phyloP scores from a whole-genome alignment of 1,140 invertebrate genomes.

The Drosophila asahinai region DNA sequence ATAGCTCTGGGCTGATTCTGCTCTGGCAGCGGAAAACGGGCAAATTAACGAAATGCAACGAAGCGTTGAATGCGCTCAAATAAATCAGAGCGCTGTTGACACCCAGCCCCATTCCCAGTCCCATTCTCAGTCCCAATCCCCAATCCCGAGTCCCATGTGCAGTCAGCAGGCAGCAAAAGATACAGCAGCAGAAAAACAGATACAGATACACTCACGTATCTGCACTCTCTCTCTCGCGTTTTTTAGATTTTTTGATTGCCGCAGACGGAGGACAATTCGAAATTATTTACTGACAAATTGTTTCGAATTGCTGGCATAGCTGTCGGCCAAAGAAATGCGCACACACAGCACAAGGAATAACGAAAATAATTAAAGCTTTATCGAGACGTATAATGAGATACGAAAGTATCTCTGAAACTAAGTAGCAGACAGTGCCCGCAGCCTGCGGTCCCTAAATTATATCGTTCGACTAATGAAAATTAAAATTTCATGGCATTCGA shows the following conservation, averaged over 20 bases:
- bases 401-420: slow-evolving; percentile 37
- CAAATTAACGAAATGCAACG: slow-evolving; percentile 84
- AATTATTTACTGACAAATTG: slow-evolving; percentile 85
- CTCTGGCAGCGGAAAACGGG: slow-evolving; percentile 68
- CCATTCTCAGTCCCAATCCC: slow-evolving; percentile 5
- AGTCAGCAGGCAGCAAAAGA: slow-evolving; percentile 23
- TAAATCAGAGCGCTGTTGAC: slow-evolving; percentile 84
- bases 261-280: slow-evolving; percentile 64
- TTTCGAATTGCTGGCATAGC: slow-evolving; percentile 72
- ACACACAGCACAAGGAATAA: slow-evolving; percentile 55
- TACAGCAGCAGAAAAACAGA: slow-evolving; percentile 22
- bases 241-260: slow-evolving; percentile 52
- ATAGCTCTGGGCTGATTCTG: slow-evolving; percentile 41
- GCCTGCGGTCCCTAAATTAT: slow-evolving; percentile 49
- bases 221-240: slow-evolving; percentile 38
- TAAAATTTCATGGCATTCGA: slow-evolving; percentile 65
- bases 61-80: slow-evolving; percentile 84
- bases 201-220: slow-evolving; percentile 21
- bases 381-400: slow-evolving; percentile 47
- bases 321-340: slow-evolving; percentile 62
- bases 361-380: slow-evolving; percentile 66
- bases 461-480: slow-evolving; percentile 68
- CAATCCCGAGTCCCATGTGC: slow-evolving; percentile 28
- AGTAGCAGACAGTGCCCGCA: slow-evolving; percentile 22
- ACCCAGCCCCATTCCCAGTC: slow-evolving; percentile 45